Evolutionary conservation across 2,113 vertebrate species (phyloP).

Genomic region (Falco punctatus): DNA sequence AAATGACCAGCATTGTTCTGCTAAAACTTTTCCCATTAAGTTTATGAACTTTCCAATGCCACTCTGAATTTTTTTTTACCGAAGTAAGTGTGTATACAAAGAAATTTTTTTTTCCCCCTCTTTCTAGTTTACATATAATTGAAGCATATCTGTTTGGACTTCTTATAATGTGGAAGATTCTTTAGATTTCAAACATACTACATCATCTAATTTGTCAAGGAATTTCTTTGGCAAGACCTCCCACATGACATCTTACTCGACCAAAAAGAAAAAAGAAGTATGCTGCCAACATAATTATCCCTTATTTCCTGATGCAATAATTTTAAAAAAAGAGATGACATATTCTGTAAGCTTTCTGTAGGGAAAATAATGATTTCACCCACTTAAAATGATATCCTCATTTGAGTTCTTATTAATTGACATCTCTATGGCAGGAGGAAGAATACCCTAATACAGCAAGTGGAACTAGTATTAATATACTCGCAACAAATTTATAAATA

Average conservation of each 20-base stretch:
- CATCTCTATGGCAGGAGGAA: background rate
- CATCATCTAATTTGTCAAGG: constrained; percentile 13
- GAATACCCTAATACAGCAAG: background rate
- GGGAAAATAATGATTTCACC: constrained; percentile 32
- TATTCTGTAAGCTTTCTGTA: background rate
- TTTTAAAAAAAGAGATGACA: constrained; percentile 7
- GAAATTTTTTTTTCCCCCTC: background rate
- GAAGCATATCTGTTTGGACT: background rate
- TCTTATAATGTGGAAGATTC: background rate
- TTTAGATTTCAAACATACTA: background rate
- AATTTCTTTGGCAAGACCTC: constrained; percentile 45
- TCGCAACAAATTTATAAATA: background rate
- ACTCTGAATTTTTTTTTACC: constrained; percentile 3
- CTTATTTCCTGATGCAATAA: constrained; percentile 49
- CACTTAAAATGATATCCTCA: background rate
- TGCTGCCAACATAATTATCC: constrained; percentile 39
- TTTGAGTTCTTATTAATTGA: constrained; percentile 12
- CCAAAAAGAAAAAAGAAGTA: constrained; percentile 23
- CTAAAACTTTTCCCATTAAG: background rate
- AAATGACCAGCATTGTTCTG: constrained; percentile 12
- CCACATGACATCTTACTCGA: constrained; percentile 3
- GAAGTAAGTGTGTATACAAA: background rate
- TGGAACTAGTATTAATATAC: background rate
- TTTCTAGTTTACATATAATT: background rate
- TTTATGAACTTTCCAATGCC: background rate